Evolutionary conservation across 2,797 vertebrate species (phyloP).

Genomic region (Apogon hyalosoma): DNA sequence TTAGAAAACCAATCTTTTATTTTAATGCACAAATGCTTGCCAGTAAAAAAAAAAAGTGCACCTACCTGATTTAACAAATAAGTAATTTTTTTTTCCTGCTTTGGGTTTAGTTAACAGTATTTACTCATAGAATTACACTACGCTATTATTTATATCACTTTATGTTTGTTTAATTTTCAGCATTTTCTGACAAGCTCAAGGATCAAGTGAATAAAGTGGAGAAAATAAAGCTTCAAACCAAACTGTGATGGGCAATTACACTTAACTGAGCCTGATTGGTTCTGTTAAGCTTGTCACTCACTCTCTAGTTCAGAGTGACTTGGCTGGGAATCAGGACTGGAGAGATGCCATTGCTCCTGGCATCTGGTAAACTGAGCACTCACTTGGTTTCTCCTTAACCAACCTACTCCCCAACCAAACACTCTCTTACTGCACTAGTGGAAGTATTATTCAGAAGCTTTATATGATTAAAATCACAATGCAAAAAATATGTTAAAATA

Average conservation of each 20-base stretch:
- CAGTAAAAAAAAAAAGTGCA: neutral
- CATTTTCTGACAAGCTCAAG: slow-evolving; percentile 12
- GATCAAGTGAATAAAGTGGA: slow-evolving; percentile 17
- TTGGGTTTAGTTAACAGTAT: slow-evolving; percentile 9
- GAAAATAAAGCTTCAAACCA: slow-evolving; percentile 62
- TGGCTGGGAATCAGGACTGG: slow-evolving; percentile 73
- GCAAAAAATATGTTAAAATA: too few species aligned
- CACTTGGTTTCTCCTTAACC: slow-evolving; percentile 69
- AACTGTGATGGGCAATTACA: slow-evolving; percentile 76
- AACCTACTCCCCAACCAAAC: slow-evolving; percentile 39
- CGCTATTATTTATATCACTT: slow-evolving; percentile 18
- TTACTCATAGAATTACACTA: neutral
- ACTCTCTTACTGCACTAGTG: slow-evolving; percentile 28
- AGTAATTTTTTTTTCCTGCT: slow-evolving; percentile 1
- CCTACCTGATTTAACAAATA: slow-evolving; percentile 15
- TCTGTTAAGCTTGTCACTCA: slow-evolving; percentile 74
- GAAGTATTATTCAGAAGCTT: too few species aligned
- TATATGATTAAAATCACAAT: too few species aligned
- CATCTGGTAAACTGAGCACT: slow-evolving; percentile 73
- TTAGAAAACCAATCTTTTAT: slow-evolving; percentile 25
- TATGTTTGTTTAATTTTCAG: slow-evolving; percentile 10
- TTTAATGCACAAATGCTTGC: slow-evolving; percentile 16
- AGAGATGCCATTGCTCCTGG: slow-evolving; percentile 82
- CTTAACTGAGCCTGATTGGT: slow-evolving; percentile 78
- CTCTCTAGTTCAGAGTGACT: slow-evolving; percentile 74